Base-by-base conservation (phyloP, 35 echinoderm and acorn worm genomes). In the Lytechinus pictus region DNA sequence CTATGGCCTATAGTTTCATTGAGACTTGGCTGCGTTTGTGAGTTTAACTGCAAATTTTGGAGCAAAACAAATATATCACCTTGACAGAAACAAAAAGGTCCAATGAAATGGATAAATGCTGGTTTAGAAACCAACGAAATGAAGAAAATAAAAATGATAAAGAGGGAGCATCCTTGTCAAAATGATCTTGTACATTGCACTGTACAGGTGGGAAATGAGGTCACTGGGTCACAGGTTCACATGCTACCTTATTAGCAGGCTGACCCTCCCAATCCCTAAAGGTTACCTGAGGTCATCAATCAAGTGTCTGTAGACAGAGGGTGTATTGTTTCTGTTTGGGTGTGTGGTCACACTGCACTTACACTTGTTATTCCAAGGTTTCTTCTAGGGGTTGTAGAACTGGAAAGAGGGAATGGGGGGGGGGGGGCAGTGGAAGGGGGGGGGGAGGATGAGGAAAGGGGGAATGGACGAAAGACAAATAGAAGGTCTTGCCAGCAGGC, bases 301-400 rank as follows among this genome's bases (percentile, higher is more conserved):
- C 66, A 79, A 79, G 66, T 14, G 66, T 79, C 66, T 79, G 16
- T 8, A 79, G 19, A 79, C 66, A 79, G 66, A 79, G 66, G 66
- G 66, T n/a, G 66, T 79, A 79, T 79, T 79, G 66, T 79, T 79
- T 79, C 21, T 79, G 19, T 79, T 79, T 79, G 66, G 66, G 66
- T 79, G 66, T 79, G 66, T 79, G 66, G 66, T 79, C 66, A 79
- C 12, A 79, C 66, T 79, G 66, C 66, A 79, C 66, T 79, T 79
- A 44, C 33, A 44, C 33, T 44, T 44, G 33, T 44, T 44, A 24
- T 79, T 16, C 14, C 66, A 79, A 79, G 16, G 66, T n/a, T 79
- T 5, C 66, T 21, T 10, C 55, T 13, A 4, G 55, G 55, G 55
- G 11, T 57, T 57, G 55, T 8, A n/a, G n/a, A n/a, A n/a, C n/a